Base-by-base conservation (phyloP, 2,888 invertebrate species). In the Ochropacha duplaris region DNA sequence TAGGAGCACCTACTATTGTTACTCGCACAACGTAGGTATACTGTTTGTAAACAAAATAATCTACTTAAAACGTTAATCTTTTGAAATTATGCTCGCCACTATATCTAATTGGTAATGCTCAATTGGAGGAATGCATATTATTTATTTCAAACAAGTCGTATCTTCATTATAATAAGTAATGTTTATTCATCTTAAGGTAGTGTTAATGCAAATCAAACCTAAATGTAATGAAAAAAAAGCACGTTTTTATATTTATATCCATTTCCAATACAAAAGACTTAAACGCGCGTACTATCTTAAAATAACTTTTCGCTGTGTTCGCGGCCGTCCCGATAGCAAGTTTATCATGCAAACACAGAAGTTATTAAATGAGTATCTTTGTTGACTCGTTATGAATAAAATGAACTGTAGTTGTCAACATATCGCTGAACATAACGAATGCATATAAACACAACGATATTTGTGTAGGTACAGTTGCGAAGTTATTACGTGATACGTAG, bases 221-320 rank as follows among this genome's bases (percentile, higher is more conserved):
- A 39, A 2, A 16, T n/a, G 0, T 0, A 44, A 5, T 3, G 19
- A 8, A 19, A 9, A 44, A 16, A 1, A 44, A 19, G 2, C 9
- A 44, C 44, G 8, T 19, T 16, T 8, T 19, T 9, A 44, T 19
- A 19, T 19, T 0, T 9, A 19, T 44, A 2, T 9, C n/a, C 0
- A 8, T 50, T 2, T 50, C 26, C 44, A 60, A 36, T 71, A 68
- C 61, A 68, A 75, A 81, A 81, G 81, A 81, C 68, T 73, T 79
- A 71, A 81, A 81, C 79, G 81, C 74, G 77, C 61, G 39, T 19
- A 44, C 44, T 3, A 19, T 44, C 44, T 19, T 44, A 19, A 19
- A 44, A 19, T 44, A 44, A 19, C 44, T 8, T 39, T 39, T 44
- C 44, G 19, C 44, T 44, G 19, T 44, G 44, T 9, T 12, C 31